phyloP scores from a whole-genome alignment of 2,797 vertebrate genomes.

The Pangasius macronema region DNA sequence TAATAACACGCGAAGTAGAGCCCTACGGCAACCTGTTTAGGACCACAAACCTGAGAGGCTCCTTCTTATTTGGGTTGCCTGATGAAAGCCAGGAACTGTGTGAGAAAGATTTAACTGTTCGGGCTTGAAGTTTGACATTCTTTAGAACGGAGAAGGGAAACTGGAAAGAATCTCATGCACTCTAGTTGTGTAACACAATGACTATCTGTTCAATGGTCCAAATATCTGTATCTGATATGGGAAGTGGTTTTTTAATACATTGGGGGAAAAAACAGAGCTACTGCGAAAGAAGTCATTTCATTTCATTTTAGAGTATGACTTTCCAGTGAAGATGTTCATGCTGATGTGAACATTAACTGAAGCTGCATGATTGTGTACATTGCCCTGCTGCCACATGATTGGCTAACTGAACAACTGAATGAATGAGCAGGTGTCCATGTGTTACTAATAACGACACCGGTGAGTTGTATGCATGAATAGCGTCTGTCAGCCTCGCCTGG shows the following conservation, averaged over 20 bases:
- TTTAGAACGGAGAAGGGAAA: neutral
- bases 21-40: slow-evolving; percentile 21
- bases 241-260: neutral
- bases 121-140: neutral
- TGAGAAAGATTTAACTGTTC: neutral
- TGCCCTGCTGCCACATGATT: no score
- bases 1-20: slow-evolving; percentile 40
- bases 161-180: neutral
- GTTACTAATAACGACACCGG: neutral
- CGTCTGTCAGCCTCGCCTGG: neutral
- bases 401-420: neutral
- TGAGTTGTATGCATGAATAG: neutral
- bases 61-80: neutral
- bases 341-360: neutral
- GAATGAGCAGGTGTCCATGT: neutral
- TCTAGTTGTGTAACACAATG: neutral
- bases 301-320: neutral
- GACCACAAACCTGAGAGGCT: slow-evolving; percentile 12
- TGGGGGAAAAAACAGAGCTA: no score
- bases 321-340: neutral
- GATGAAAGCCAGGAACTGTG: neutral
- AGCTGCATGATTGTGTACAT: neutral
- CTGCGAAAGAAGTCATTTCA: neutral
- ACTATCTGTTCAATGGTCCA: neutral
- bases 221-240: neutral